These are phyloP conservation scores for Notarius quadriscutis DNA, from an alignment of 2,113 vertebrate species.

Conservation along the genomic window DNA sequence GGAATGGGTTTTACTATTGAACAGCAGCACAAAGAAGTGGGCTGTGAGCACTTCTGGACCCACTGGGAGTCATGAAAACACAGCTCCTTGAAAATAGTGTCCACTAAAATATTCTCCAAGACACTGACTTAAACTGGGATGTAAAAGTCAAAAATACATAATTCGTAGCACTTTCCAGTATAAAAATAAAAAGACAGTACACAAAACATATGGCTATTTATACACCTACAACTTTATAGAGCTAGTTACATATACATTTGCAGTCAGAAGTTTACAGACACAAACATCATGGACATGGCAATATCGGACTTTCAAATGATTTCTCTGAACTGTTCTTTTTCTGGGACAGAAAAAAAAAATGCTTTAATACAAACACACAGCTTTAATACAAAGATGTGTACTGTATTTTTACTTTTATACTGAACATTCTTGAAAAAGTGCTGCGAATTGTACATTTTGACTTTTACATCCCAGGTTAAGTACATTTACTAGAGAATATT, in stretches of 20 bases:
- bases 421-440: not conserved
- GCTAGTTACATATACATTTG: not conserved
- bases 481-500: not conserved
- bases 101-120: not conserved
- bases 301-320: no score
- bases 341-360: no score
- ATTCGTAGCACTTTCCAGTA: not conserved
- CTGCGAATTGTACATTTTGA: not conserved
- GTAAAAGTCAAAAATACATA: not conserved
- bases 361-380: not conserved
- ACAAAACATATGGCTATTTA: not conserved
- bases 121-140: not conserved
- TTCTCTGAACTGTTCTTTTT: no score
- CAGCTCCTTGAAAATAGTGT: not conserved
- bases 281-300: no score
- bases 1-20: conserved; percentile 29
- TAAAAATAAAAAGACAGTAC: not conserved
- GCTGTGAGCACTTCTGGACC: not conserved
- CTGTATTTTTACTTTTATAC: not conserved
- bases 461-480: not conserved
- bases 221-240: not conserved
- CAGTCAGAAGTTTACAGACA: no score
- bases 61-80: not conserved
- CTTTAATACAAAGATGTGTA: not conserved
- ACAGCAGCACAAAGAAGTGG: conserved; percentile 12